A percentile compares a stretch with the other conserved stretches of the same genome.
phyloP scores from a whole-genome alignment of 2,888 invertebrate genomes.

The Troilus luridus region DNA sequence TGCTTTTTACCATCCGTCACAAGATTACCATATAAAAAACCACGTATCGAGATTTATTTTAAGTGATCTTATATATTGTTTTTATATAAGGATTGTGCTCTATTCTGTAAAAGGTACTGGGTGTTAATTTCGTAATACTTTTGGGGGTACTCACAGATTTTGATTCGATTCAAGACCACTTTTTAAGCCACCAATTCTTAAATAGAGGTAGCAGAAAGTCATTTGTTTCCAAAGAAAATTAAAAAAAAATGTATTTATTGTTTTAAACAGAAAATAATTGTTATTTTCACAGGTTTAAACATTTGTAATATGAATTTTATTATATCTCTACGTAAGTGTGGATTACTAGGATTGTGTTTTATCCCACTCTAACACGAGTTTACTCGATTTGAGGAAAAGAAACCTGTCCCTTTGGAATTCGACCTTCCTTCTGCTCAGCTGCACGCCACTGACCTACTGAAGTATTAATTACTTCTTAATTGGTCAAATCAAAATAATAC shows the following conservation, averaged over 20 bases:
- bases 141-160: too few species aligned
- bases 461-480: not conserved
- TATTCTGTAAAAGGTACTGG: too few species aligned
- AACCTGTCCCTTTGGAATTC: not conserved
- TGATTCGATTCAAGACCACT: not conserved
- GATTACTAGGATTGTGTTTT: not conserved
- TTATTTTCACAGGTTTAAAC: not conserved
- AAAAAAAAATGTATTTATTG: too few species aligned
- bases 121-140: too few species aligned
- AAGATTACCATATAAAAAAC: too few species aligned
- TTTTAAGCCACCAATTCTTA: not conserved
- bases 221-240: too few species aligned
- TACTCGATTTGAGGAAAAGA: not conserved
- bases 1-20: too few species aligned
- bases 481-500: not conserved
- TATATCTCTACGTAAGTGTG: not conserved
- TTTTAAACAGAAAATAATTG: too few species aligned
- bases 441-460: slow-evolving; percentile 28
- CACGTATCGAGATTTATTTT: too few species aligned
- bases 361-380: not conserved
- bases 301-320: not conserved
- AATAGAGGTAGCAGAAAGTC: too few species aligned
- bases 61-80: too few species aligned
- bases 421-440: not conserved
- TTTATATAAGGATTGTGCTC: too few species aligned